A percentile compares a stretch with the other conserved stretches of the same genome.
These are phyloP conservation scores for Podabrus alpinus DNA, from an alignment of 2,888 invertebrate genomes.

Conservation along the genomic window DNA sequence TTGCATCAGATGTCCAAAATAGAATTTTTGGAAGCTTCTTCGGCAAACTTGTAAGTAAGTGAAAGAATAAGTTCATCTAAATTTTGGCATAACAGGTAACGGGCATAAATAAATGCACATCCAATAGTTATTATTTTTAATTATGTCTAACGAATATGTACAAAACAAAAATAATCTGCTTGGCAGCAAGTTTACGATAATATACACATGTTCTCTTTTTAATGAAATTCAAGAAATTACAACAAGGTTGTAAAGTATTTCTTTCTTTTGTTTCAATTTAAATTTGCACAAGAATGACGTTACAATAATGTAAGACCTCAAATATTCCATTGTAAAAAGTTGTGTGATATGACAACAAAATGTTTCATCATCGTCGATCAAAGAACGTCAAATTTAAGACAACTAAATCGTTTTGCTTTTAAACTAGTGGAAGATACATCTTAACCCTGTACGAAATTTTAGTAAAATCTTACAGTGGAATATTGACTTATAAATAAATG, in stretches of 20 bases:
- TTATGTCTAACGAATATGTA: conserved; percentile 55
- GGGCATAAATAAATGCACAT: not conserved
- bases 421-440: not conserved
- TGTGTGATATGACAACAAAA: not conserved
- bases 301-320: not conserved
- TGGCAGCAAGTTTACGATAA: conserved; percentile 47
- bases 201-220: conserved; percentile 23
- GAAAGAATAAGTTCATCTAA: too few species aligned
- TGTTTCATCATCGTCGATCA: not conserved
- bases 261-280: not conserved
- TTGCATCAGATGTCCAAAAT: too few species aligned
- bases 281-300: not conserved
- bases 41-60: too few species aligned
- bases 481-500: not conserved
- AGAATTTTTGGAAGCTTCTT: too few species aligned
- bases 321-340: not conserved
- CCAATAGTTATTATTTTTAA: conserved; percentile 45
- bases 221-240: not conserved
- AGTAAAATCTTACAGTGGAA: not conserved
- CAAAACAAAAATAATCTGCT: conserved; percentile 56
- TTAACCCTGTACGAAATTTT: not conserved
- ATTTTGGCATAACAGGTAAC: not conserved
- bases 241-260: not conserved
- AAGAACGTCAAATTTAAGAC: not conserved
- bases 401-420: not conserved